A percentile compares a stretch with the other conserved stretches of the same genome.
phyloP scores from a whole-genome alignment of 1,140 invertebrate species.

The Aphaenogaster floridana region DNA sequence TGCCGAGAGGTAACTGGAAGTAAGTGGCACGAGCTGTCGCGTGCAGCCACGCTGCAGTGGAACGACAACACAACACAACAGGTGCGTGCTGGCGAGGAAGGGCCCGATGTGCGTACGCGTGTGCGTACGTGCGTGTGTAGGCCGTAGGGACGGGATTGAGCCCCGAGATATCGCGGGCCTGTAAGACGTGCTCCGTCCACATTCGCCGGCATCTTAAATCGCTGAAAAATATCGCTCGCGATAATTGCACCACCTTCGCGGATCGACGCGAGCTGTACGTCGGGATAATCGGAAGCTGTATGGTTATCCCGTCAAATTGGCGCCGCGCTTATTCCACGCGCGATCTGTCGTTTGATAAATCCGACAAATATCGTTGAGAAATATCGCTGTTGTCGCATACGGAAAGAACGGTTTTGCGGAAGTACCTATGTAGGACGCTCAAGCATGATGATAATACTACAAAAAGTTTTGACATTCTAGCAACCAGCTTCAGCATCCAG shows the following conservation, averaged over 20 bases:
- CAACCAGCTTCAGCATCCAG: no score
- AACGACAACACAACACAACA: conserved; percentile 70
- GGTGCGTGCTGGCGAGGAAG: conserved; percentile 71
- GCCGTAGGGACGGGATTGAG: neutral
- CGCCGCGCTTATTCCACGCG: neutral
- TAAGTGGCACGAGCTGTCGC: conserved; percentile 78
- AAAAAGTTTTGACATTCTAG: no score
- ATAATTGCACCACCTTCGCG: conserved; percentile 3
- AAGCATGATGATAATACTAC: no score
- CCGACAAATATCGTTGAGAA: neutral
- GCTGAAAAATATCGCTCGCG: conserved; percentile 1
- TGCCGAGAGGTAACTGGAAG: conserved; percentile 60
- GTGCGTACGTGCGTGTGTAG: neutral
- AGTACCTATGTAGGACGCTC: no score
- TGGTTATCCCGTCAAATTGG: neutral
- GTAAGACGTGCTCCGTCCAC: neutral
- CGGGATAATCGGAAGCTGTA: neutral
- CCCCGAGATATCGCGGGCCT: neutral
- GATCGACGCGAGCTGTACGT: no score
- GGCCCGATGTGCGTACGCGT: conserved; percentile 14
- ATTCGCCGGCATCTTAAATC: conserved; percentile 16
- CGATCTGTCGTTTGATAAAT: neutral
- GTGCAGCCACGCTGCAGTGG: conserved; percentile 64
- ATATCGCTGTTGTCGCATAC: neutral
- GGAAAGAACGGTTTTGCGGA: no score